phyloP scores from a whole-genome alignment of 35 echinoderm and acorn worm genomes.

The Anneissia japonica region DNA sequence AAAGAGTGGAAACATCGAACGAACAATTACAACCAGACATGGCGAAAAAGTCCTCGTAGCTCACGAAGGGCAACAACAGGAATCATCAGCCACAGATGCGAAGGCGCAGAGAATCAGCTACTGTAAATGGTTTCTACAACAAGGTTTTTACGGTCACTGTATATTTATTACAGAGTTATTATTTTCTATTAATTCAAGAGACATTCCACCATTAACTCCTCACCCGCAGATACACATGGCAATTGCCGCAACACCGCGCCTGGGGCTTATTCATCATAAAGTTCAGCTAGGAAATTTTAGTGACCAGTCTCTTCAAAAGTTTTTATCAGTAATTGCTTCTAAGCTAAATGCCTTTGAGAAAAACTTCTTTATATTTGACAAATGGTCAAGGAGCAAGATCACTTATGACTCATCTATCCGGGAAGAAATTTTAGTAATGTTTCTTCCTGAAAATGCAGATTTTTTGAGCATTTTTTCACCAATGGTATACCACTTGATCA shows the following conservation, averaged over 20 bases:
- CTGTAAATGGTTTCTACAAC: background rate
- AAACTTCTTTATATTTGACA: background rate
- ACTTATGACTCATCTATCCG: background rate
- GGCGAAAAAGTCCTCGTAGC: background rate
- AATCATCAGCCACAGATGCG: background rate
- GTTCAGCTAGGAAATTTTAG: background rate
- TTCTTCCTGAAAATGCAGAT: background rate
- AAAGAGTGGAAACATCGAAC: background rate
- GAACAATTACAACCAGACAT: background rate
- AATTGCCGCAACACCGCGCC: background rate
- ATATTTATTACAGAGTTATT: background rate
- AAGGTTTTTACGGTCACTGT: background rate
- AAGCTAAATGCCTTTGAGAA: background rate
- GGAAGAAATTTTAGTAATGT: background rate
- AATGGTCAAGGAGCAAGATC: background rate
- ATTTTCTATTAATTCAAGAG: background rate
- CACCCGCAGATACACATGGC: background rate
- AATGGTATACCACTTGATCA: background rate
- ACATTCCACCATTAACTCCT: background rate
- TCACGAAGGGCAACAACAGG: background rate
- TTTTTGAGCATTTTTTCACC: background rate
- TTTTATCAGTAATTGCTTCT: background rate
- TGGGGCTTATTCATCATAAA: background rate
- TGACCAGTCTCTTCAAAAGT: background rate
- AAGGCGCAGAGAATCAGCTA: background rate